These are phyloP conservation scores for Mus musculus DNA, from an alignment of 2,113 vertebrate species.

Conservation along the genomic window GRCm39 chr11:23598001-23598500, in stretches of 20 bases:
- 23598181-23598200: constrained; percentile 62
- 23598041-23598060: constrained; percentile 34
- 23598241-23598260: constrained; percentile 52
- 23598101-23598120: constrained; percentile 33
- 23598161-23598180: constrained; percentile 50
- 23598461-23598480: constrained; percentile 60
- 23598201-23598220: constrained; percentile 40
- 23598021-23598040: constrained; percentile 49
- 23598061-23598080: neutral
- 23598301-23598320: no score
- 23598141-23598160: constrained; percentile 18
- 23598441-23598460: constrained; percentile 23
- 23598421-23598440: constrained; percentile 64
- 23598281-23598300: constrained; percentile 55
- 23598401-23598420: neutral
- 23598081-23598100: constrained; percentile 40
- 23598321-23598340: no score
- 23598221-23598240: constrained; percentile 56
- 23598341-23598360: no score
- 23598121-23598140: constrained; percentile 37
- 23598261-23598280: constrained; percentile 60
- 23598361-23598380: no score
- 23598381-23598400: no score
- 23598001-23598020: constrained; percentile 43
- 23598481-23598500: constrained; percentile 57